Conservation (phyloP, 2,888 invertebrate species). For the Synanthedon formicaeformis region DNA sequence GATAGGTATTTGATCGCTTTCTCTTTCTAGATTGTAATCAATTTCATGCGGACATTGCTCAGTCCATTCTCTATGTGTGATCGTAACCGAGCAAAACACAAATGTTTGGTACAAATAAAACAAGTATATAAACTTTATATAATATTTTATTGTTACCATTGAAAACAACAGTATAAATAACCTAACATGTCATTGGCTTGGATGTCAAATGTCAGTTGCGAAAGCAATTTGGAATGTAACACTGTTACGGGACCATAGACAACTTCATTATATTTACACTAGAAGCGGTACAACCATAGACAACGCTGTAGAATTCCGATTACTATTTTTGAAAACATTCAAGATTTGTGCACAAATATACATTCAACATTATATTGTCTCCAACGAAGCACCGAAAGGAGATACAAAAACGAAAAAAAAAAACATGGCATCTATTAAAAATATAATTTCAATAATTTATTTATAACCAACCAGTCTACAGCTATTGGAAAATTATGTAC, state of each 20-base stretch:
- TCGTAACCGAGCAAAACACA: too few relatives aligned
- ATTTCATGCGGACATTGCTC: too few relatives aligned
- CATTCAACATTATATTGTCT: background rate
- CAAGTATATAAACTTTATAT: background rate
- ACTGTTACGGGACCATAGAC: slow-evolving; percentile 37
- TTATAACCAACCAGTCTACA: slow-evolving; percentile 19
- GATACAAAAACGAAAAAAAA: slow-evolving; percentile 26
- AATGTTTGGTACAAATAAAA: background rate
- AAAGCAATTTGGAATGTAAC: slow-evolving; percentile 59
- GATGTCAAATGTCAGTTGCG: background rate
- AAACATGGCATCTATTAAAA: slow-evolving; percentile 31
- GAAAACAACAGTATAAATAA: slow-evolving; percentile 17
- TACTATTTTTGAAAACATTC: slow-evolving; percentile 25
- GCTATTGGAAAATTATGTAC: slow-evolving; percentile 43
- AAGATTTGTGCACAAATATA: slow-evolving; percentile 13
- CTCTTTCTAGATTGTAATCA: too few relatives aligned
- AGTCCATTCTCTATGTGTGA: too few relatives aligned
- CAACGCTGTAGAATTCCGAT: slow-evolving; percentile 11
- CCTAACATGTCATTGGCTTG: slow-evolving; percentile 17
- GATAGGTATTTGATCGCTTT: too few relatives aligned
- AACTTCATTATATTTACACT: slow-evolving; percentile 35
- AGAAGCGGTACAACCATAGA: slow-evolving; percentile 22
- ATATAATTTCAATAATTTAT: slow-evolving; percentile 30
- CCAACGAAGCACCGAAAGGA: slow-evolving; percentile 7
- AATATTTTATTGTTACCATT: background rate